phyloP scores from a whole-genome alignment of 2,888 invertebrate species.

The Ormyrus pomaceus region DNA sequence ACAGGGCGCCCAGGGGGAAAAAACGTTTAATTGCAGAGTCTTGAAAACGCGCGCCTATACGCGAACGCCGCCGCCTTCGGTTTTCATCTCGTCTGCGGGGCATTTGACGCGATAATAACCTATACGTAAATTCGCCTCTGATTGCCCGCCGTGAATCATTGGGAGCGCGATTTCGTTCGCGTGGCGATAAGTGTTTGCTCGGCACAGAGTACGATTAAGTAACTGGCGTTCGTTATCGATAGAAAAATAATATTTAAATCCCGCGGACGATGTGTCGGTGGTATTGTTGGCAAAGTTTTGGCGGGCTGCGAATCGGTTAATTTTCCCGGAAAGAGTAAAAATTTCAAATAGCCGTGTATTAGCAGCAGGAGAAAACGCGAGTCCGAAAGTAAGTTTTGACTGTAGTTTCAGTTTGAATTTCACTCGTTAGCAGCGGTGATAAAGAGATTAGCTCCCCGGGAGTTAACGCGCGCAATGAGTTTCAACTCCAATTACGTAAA shows the following conservation, averaged over 20 bases:
- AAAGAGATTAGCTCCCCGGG: not conserved
- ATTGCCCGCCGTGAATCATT: conserved; percentile 29
- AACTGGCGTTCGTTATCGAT: conserved; percentile 28
- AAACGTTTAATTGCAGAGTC: too few relatives aligned
- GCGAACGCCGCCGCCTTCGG: too few relatives aligned
- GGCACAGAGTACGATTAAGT: conserved; percentile 1
- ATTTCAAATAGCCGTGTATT: too few relatives aligned
- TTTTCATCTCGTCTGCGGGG: not conserved
- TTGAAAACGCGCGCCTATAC: too few relatives aligned
- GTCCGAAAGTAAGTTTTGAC: too few relatives aligned
- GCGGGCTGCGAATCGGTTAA: not conserved
- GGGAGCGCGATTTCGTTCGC: conserved; percentile 18
- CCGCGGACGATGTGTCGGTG: too few relatives aligned
- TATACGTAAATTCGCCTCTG: conserved; percentile 19
- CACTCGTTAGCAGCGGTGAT: not conserved
- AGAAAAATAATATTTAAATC: too few relatives aligned
- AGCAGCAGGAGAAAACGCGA: too few relatives aligned
- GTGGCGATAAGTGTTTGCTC: conserved; percentile 15
- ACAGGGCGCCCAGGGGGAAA: too few relatives aligned
- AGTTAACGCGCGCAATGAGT: too few relatives aligned
- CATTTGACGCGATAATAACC: conserved; percentile 20
- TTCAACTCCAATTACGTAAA: too few relatives aligned
- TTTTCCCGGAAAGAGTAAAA: too few relatives aligned
- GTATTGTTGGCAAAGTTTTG: not conserved
- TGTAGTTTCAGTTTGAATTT: not conserved